Evolutionary conservation across 1,140 invertebrate species (phyloP), one percentile per base, ranked within the genome.

Genomic region (Anoplolepis gracilipes): DNA sequence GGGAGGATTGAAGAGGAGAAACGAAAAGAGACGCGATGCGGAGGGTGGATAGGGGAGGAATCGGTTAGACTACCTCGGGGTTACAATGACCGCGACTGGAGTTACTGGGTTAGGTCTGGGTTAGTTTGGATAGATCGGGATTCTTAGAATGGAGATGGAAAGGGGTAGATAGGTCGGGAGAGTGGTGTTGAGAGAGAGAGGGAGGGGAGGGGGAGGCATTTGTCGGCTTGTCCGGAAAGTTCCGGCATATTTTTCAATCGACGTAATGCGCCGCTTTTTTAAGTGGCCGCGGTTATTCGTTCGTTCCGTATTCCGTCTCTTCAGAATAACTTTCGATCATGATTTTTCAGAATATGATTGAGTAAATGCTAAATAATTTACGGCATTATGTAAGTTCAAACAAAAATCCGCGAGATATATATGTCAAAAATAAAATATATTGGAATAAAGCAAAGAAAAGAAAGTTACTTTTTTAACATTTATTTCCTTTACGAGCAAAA

Each of bases 41-140:
- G n/a, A 69, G 62, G 22, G 30, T 25, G 64, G 49, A 49, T 13
- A 3, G 33, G 36, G 19, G 55, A 25, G 67, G 33, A 42, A 28
- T 33, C 53, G 49, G 42, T 72, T 59, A 28, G 53, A 59, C 62
- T 79, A 49, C 67, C 67, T 72, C 53, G 25, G 67, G 67, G 78
- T 36, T 82, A 72, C 78, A 72, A 82, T 73, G 78, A 82, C 78
- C 67, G 67, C 78, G 78, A 73, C 53, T 42, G 67, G 65, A 81
- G 62, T 82, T 82, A 82, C 78, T 82, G 67, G 67, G 67, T 82
- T 82, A 82, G 78, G 78, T 72, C 67, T 82, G 78, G 67, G 77
- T 79, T 79, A 61, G 78, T 72, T 82, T 55, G 28, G 67, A 72
- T 59, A 36, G 36, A 72, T 79, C 67, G 49, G 67, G 67, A 82